These are phyloP conservation scores for Podilymbus podiceps DNA, from an alignment of 2,113 vertebrate species.

Conservation along the genomic window DNA sequence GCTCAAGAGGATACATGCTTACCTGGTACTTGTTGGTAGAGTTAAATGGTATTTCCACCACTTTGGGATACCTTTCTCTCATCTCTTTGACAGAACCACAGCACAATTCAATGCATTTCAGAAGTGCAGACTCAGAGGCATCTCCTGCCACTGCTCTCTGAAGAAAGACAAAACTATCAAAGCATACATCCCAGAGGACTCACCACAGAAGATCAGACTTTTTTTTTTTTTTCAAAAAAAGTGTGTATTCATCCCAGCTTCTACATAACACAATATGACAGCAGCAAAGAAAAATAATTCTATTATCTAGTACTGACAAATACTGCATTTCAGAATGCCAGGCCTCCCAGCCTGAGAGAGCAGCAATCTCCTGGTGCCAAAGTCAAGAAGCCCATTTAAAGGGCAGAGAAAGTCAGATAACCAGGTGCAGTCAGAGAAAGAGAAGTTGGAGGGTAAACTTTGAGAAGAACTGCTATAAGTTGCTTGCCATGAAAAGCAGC, in stretches of 20 bases:
- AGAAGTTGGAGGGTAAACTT: not conserved
- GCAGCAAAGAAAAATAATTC: not conserved
- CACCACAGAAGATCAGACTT: not conserved
- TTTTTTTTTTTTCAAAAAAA: not conserved
- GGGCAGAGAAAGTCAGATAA: not conserved
- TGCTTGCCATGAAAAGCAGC: not conserved
- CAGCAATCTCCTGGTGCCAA: not conserved
- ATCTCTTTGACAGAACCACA: conserved; percentile 81
- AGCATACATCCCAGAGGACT: not conserved
- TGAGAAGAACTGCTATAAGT: not conserved
- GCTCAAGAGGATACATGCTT: not conserved
- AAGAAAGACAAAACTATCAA: not conserved
- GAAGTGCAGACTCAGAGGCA: conserved; percentile 79
- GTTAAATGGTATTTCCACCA: conserved; percentile 84
- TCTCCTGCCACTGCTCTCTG: conserved; percentile 81
- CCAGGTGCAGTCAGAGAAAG: not conserved
- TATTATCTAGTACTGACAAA: not conserved
- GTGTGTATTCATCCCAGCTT: not conserved
- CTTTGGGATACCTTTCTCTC: conserved; percentile 77
- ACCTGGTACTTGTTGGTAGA: conserved; percentile 87
- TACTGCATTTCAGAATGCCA: not conserved
- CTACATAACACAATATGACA: not conserved
- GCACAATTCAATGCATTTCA: conserved; percentile 83
- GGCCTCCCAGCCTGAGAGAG: not conserved
- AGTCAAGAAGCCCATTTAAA: not conserved